phyloP scores from a whole-genome alignment of 30 jellyfish, hydroid and myxozoan genomes.

The Aurelia aurita region DNA sequence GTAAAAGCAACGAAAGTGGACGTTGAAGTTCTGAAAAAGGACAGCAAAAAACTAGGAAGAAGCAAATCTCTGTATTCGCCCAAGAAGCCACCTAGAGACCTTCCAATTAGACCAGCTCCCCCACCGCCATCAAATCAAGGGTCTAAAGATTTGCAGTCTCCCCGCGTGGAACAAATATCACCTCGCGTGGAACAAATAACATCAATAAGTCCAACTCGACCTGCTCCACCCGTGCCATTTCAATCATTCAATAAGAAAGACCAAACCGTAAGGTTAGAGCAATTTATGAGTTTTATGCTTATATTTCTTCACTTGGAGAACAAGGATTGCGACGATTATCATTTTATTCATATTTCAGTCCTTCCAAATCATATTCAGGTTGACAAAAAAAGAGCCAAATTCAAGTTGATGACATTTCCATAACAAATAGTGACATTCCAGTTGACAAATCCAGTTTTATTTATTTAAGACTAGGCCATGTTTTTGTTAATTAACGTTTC shows the following conservation, averaged over 20 bases:
- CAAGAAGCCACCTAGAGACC: constrained; percentile 52
- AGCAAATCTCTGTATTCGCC: constrained; percentile 62
- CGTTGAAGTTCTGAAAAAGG: constrained; percentile 27
- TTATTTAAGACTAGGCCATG: no score
- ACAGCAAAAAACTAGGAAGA: constrained; percentile 34
- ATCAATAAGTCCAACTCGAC: constrained; percentile 22
- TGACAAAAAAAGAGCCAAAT: no score
- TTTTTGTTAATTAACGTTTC: no score
- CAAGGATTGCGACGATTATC: no score
- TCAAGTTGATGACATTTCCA: no score
- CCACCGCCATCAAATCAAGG: constrained; percentile 20
- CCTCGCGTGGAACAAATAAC: background rate
- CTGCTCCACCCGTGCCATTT: constrained; percentile 63
- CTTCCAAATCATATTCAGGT: no score
- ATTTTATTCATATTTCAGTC: no score
- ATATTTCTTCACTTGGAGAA: no score
- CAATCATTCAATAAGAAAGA: constrained; percentile 36
- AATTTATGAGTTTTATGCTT: no score
- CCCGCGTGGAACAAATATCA: background rate
- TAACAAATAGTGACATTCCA: no score
- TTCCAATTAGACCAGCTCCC: constrained; percentile 52
- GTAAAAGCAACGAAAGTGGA: constrained; percentile 36
- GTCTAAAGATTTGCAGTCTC: background rate
- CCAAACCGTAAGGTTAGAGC: no score
- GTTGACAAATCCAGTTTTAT: no score